A percentile compares a stretch with the other conserved stretches of the same genome.
Conservation (phyloP, 2,113 vertebrate species). For the Saccopteryx bilineata region DNA sequence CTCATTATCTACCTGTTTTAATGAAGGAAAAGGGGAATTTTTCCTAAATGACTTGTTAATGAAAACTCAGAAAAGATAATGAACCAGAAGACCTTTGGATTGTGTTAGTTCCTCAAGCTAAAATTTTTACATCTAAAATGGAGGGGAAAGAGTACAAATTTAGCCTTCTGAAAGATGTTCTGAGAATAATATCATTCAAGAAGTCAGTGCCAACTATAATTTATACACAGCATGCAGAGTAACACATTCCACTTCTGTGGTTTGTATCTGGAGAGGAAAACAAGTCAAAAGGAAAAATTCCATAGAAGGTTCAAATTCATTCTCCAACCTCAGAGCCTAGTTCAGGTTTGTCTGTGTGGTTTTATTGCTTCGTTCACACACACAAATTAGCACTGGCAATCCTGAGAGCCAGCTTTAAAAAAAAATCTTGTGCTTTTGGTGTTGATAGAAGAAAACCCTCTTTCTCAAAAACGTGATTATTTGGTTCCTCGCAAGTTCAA, state of each 20-base stretch:
- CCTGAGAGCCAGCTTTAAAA: conserved; percentile 51
- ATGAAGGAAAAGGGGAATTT: conserved; percentile 66
- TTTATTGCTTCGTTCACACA: conserved; percentile 80
- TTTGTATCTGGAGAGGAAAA: conserved; percentile 70
- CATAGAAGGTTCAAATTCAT: conserved; percentile 72
- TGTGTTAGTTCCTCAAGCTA: conserved; percentile 37
- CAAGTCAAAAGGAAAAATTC: conserved; percentile 60
- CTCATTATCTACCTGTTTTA: conserved; percentile 27
- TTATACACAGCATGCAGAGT: conserved; percentile 51
- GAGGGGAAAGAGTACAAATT: conserved; percentile 40
- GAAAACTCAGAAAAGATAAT: conserved; percentile 50
- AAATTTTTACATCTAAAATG: conserved; percentile 51
- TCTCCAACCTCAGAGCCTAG: conserved; percentile 69
- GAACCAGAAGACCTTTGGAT: conserved; percentile 15
- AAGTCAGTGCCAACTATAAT: neutral
- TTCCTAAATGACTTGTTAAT: conserved; percentile 65
- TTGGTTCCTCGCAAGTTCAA: conserved; percentile 65
- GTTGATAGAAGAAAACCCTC: conserved; percentile 60
- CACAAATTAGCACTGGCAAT: conserved; percentile 63
- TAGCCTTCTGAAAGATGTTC: neutral
- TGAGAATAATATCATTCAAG: conserved; percentile 65
- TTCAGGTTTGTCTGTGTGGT: conserved; percentile 68
- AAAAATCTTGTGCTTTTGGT: conserved; percentile 64
- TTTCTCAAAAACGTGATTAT: conserved; percentile 60
- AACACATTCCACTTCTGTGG: conserved; percentile 63